Conservation (phyloP, 1,140 invertebrate species). For the Ceratosolen solmsi region DNA sequence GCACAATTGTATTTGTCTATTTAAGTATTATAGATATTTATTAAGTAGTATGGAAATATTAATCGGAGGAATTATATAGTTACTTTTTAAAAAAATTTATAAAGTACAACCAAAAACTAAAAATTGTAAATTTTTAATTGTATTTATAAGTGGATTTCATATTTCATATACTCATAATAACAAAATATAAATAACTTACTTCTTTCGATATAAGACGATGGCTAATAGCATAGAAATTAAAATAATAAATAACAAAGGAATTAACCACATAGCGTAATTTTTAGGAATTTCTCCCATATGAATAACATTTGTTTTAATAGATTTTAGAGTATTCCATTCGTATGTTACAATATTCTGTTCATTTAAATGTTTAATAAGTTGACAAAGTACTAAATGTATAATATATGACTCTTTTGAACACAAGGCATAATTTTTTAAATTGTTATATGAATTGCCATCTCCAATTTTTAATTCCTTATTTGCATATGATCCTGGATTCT, state of each 20-base stretch:
- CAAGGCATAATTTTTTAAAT: conserved; percentile 55
- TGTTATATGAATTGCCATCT: conserved; percentile 44
- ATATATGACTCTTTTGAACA: conserved; percentile 51
- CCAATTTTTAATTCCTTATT: conserved; percentile 54
- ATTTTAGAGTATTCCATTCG: conserved; percentile 9
- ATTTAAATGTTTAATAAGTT: background rate
- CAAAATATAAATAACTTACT: conserved; percentile 4
- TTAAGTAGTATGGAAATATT: no score
- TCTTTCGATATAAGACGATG: conserved; percentile 51
- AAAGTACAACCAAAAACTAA: no score
- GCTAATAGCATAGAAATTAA: background rate
- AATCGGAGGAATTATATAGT: no score
- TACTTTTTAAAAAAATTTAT: no score
- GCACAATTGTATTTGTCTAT: no score
- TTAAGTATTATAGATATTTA: no score
- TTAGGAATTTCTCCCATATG: conserved; percentile 17
- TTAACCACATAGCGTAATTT: conserved; percentile 48
- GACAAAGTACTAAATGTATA: conserved; percentile 43
- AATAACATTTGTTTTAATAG: conserved; percentile 35
- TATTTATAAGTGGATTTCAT: no score
- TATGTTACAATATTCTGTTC: conserved; percentile 15
- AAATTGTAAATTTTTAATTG: no score
- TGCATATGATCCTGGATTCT: conserved; percentile 27
- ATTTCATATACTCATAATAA: background rate
- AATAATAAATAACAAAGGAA: conserved; percentile 44